phyloP scores from a whole-genome alignment of 1,140 invertebrate genomes.

The Drosophila virilis region DNA sequence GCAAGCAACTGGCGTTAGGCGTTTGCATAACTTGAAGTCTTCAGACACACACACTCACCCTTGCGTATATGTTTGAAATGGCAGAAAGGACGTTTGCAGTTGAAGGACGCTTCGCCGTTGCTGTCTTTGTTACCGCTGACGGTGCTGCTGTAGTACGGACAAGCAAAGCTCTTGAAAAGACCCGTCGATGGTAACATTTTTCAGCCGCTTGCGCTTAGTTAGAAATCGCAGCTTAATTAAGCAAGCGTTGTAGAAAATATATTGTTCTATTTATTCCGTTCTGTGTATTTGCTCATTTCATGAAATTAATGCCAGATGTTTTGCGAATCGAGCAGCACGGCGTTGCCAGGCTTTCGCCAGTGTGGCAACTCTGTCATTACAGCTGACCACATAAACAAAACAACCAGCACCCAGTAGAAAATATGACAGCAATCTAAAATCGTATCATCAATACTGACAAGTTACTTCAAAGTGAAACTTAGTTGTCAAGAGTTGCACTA shows the following conservation, averaged over 20 bases:
- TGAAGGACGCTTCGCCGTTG: constrained; percentile 37
- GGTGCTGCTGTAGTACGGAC: constrained; percentile 91
- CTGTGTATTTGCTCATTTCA: constrained; percentile 54
- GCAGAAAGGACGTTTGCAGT: constrained; percentile 94
- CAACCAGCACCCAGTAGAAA: constrained; percentile 27
- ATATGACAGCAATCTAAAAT: constrained; percentile 7
- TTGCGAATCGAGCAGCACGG: constrained; percentile 6
- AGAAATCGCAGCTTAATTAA: constrained; percentile 23
- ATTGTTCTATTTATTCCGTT: constrained; percentile 37
- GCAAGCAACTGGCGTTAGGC: constrained; percentile 13
- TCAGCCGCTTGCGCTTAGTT: neutral
- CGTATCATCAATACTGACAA: neutral
- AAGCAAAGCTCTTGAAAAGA: constrained; percentile 92
- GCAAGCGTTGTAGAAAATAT: constrained; percentile 36
- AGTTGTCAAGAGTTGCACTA: neutral
- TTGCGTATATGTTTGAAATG: constrained; percentile 93
- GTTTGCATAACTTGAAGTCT: neutral
- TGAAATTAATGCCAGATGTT: constrained; percentile 47
- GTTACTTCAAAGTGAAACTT: neutral
- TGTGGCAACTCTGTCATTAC: constrained; percentile 37
- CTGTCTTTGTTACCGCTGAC: constrained; percentile 20
- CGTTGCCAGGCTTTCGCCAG: constrained; percentile 35
- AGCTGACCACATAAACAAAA: constrained; percentile 45
- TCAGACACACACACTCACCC: constrained; percentile 84
- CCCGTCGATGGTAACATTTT: constrained; percentile 94